These are phyloP conservation scores for Leucosticte australis DNA, from an alignment of 2,113 vertebrate genomes.

Conservation along the genomic window DNA sequence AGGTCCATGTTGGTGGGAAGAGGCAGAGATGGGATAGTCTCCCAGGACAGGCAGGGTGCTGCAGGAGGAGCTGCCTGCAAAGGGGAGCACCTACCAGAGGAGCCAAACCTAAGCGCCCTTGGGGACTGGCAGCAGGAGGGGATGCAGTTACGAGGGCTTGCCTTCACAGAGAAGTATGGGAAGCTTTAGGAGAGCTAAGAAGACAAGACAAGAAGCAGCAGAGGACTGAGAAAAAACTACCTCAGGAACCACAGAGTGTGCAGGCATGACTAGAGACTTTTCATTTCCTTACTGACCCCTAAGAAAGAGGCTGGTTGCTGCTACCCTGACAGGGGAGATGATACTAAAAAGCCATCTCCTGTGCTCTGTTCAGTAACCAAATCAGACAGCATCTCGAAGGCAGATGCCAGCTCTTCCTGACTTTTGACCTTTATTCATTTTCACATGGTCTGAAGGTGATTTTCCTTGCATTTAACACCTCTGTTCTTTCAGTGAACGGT, in stretches of 20 bases:
- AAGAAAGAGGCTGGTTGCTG: background rate
- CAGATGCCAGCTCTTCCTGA: background rate
- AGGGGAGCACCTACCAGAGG: background rate
- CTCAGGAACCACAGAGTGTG: background rate
- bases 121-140: background rate
- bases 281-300: background rate
- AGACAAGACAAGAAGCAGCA: background rate
- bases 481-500: background rate
- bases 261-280: background rate
- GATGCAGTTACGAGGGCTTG: background rate
- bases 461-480: background rate
- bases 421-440: background rate
- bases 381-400: background rate
- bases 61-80: background rate
- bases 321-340: background rate
- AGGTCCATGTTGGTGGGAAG: background rate
- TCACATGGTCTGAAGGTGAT: background rate
- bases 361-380: background rate
- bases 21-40: background rate
- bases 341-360: background rate
- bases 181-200: background rate
- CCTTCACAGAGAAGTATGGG: background rate
- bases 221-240: background rate
- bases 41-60: background rate
- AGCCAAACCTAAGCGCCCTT: background rate